Evolutionary conservation across 2,113 vertebrate genomes (phyloP).

Genomic region (Ptyas mucosa): DNA sequence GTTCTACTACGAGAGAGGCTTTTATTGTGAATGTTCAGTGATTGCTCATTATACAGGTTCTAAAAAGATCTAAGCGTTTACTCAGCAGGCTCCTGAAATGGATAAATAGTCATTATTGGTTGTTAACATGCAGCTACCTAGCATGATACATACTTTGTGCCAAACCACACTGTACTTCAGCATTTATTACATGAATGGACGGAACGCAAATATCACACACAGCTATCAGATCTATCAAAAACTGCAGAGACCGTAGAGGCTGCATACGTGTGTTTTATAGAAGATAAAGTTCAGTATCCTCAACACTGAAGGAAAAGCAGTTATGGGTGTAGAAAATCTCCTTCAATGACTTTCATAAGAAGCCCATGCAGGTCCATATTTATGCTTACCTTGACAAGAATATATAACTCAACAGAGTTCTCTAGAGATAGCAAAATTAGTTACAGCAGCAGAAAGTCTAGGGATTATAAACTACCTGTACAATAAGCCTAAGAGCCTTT

Average conservation of each 20-base stretch:
- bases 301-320: conserved; percentile 20
- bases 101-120: conserved; percentile 49
- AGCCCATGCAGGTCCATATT: background rate
- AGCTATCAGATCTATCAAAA: background rate
- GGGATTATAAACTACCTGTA: background rate
- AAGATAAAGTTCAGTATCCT: background rate
- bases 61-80: conserved; percentile 45
- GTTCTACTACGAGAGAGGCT: background rate
- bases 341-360: conserved; percentile 19
- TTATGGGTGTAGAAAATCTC: conserved; percentile 11
- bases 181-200: conserved; percentile 28
- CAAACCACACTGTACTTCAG: conserved; percentile 42
- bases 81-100: conserved; percentile 43
- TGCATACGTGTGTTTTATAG: background rate
- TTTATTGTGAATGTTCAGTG: background rate
- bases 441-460: conserved; percentile 22
- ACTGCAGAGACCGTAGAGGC: background rate
- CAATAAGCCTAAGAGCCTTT: background rate
- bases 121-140: conserved; percentile 27
- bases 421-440: conserved; percentile 51
- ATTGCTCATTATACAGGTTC: conserved; percentile 18
- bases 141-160: conserved; percentile 35
- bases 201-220: conserved; percentile 16
- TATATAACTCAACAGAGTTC: background rate
- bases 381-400: background rate